These are phyloP conservation scores for Nixonia krombeini DNA, from an alignment of 1,140 invertebrate species.

Conservation along the genomic window DNA sequence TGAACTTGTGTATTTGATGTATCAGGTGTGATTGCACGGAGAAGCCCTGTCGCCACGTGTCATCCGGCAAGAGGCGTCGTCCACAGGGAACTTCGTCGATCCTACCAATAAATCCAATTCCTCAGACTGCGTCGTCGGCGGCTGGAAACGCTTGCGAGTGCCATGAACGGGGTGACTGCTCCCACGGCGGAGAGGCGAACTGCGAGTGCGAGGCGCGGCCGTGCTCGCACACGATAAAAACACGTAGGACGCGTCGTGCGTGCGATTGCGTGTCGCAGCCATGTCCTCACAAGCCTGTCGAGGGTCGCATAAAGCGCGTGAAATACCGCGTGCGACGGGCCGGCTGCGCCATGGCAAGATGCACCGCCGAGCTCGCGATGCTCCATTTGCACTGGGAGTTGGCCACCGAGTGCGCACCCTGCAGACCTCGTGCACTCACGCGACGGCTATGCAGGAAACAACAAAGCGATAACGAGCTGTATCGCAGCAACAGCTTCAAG, in stretches of 20 bases:
- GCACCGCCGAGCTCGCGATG: conserved; percentile 67
- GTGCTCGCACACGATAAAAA: conserved; percentile 60
- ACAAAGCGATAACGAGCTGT: conserved; percentile 81
- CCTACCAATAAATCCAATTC: conserved; percentile 28
- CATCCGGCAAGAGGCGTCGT: conserved; percentile 42
- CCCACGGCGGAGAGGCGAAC: conserved; percentile 44
- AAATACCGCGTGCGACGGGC: conserved; percentile 65
- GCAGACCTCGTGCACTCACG: conserved; percentile 71
- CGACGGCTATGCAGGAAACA: conserved; percentile 79
- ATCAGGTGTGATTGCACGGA: conserved; percentile 65
- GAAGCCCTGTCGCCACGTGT: conserved; percentile 53
- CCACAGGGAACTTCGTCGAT: conserved; percentile 50
- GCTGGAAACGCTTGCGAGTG: conserved; percentile 36
- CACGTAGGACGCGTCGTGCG: conserved; percentile 51
- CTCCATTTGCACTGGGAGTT: conserved; percentile 66
- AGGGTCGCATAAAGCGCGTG: conserved; percentile 65
- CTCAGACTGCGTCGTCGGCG: conserved; percentile 1
- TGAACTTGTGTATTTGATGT: neutral
- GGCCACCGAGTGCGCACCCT: conserved; percentile 65
- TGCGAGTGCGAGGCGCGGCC: conserved; percentile 61
- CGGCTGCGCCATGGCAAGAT: conserved; percentile 65
- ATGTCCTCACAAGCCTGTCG: conserved; percentile 58
- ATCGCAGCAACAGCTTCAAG: conserved; percentile 87
- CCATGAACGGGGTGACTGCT: conserved; percentile 44
- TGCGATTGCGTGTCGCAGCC: conserved; percentile 60